Percentiles rank a stretch among this genome's conserved stretches.
Evolutionary conservation across 1,140 invertebrate genomes (phyloP).

Genomic region (Lerema accius): DNA sequence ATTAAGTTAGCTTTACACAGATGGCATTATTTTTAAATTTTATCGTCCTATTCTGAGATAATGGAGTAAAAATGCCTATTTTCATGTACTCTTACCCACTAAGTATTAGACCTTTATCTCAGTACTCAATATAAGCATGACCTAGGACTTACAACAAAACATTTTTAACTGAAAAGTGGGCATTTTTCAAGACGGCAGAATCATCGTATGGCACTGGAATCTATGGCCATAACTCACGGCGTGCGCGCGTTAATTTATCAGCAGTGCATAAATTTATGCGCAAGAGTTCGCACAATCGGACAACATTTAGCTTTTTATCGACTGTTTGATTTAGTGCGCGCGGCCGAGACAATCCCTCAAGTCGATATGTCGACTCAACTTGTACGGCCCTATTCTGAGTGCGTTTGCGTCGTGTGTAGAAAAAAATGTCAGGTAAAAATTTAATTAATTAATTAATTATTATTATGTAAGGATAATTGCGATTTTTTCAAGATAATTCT

Average conservation of each 20-base stretch:
- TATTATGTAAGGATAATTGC: no score
- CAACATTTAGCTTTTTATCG: slow-evolving; percentile 81
- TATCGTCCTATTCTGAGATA: no score
- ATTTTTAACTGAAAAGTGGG: slow-evolving; percentile 8
- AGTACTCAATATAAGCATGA: background rate
- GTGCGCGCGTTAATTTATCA: slow-evolving; percentile 73
- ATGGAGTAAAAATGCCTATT: no score
- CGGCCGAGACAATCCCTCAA: slow-evolving; percentile 71
- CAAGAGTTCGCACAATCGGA: slow-evolving; percentile 69
- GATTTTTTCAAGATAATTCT: no score
- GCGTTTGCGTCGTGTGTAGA: no score
- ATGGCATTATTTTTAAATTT: no score
- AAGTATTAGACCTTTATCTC: no score
- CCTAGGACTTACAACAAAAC: slow-evolving; percentile 4
- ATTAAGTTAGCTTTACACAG: no score
- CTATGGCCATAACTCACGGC: slow-evolving; percentile 60
- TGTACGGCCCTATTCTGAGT: slow-evolving; percentile 57
- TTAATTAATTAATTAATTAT: no score
- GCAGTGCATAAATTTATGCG: slow-evolving; percentile 70
- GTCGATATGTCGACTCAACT: slow-evolving; percentile 59
- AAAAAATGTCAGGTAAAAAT: no score
- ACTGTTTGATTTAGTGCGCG: slow-evolving; percentile 73
- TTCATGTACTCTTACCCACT: no score
- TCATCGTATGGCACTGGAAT: background rate
- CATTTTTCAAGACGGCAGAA: slow-evolving; percentile 20